Evolutionary conservation across 2,888 invertebrate genomes (phyloP).

Genomic region (Nowickia ferox): DNA sequence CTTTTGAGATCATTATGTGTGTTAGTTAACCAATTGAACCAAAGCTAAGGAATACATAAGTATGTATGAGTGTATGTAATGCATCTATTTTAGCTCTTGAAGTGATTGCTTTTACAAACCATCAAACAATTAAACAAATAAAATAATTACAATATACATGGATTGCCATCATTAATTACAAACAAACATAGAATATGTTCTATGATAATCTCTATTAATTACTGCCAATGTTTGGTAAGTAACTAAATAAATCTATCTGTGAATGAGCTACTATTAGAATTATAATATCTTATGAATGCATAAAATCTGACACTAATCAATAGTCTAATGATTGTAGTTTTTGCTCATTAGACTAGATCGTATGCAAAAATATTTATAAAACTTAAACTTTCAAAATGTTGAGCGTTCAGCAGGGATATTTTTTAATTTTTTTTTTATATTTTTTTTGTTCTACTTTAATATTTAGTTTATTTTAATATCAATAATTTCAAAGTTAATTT

Average conservation of each 20-base stretch:
- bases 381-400: slow-evolving; percentile 38
- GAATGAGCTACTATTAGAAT: not conserved
- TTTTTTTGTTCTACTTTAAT: slow-evolving; percentile 20
- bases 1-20: slow-evolving; percentile 30
- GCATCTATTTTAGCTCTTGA: slow-evolving; percentile 28
- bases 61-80: slow-evolving; percentile 21
- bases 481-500: slow-evolving; percentile 36
- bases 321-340: slow-evolving; percentile 24
- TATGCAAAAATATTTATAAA: slow-evolving; percentile 16
- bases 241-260: not conserved
- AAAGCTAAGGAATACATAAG: not conserved
- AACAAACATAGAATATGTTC: not conserved
- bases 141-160: slow-evolving; percentile 1
- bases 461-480: not conserved
- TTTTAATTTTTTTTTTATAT: slow-evolving; percentile 12
- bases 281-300: not conserved
- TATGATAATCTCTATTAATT: not conserved
- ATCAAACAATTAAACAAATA: slow-evolving; percentile 37
- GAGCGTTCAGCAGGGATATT: slow-evolving; percentile 61
- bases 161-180: slow-evolving; percentile 13
- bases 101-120: slow-evolving; percentile 41
- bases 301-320: not conserved
- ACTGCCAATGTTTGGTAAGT: not conserved
- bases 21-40: slow-evolving; percentile 38
- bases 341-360: slow-evolving; percentile 1